These are phyloP conservation scores for Argentina silus DNA, from an alignment of 2,797 vertebrate genomes.

Conservation along the genomic window DNA sequence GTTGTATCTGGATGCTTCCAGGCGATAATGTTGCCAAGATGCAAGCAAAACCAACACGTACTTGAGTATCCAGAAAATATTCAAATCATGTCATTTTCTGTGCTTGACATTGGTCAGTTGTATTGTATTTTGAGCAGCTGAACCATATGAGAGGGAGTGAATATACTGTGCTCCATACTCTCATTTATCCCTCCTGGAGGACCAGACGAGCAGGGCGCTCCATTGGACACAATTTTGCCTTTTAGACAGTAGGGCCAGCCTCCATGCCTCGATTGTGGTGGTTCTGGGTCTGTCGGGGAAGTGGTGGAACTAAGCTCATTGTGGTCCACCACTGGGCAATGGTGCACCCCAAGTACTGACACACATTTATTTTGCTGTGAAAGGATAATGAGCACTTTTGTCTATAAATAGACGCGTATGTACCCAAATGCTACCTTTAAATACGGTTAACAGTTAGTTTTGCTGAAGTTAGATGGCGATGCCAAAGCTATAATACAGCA, in stretches of 20 bases:
- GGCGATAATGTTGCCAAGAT: neutral
- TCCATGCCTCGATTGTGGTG: neutral
- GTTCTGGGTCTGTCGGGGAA: neutral
- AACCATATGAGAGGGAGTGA: conserved; percentile 41
- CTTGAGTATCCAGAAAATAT: neutral
- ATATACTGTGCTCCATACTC: conserved; percentile 7
- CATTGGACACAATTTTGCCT: neutral
- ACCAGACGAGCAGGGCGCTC: neutral
- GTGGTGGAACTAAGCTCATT: neutral
- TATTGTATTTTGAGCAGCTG: conserved; percentile 26
- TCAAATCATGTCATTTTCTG: neutral
- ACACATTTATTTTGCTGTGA: too few species aligned
- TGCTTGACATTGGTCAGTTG: conserved; percentile 21
- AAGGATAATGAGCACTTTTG: too few species aligned
- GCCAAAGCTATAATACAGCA: neutral
- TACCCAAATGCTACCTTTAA: too few species aligned
- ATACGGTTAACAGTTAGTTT: neutral
- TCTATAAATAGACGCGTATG: too few species aligned
- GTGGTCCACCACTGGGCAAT: neutral
- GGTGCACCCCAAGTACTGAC: neutral
- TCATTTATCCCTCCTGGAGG: conserved; percentile 20
- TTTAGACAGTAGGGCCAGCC: neutral
- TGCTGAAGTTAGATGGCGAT: neutral
- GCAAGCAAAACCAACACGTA: neutral
- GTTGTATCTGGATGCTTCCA: neutral